A percentile compares a stretch with the other conserved stretches of the same genome.
Conservation (phyloP, 1,140 invertebrate species). For the Anoplophora glabripennis region DNA sequence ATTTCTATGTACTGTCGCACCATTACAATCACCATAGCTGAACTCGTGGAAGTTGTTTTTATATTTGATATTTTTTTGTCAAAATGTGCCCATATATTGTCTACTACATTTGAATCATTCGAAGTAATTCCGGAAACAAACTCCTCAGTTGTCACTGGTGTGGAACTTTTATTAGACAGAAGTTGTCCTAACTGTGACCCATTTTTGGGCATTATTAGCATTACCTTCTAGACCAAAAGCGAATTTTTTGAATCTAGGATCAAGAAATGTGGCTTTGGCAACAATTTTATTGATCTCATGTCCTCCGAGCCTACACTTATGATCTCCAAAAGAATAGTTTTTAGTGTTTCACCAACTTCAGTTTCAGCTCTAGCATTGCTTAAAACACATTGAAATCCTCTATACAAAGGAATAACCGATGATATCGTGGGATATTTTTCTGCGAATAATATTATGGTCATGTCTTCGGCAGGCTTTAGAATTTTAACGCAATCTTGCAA, state of each 20-base stretch:
- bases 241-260: constrained; percentile 41
- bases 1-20: constrained; percentile 26
- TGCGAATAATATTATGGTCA: constrained; percentile 21
- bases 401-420: constrained; percentile 33
- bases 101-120: no score
- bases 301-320: constrained; percentile 28
- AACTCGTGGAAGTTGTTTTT: constrained; percentile 7
- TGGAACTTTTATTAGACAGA: no score
- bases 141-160: no score
- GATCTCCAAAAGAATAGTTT: constrained; percentile 18
- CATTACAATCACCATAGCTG: constrained; percentile 3
- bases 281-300: constrained; percentile 32
- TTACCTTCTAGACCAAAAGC: constrained; percentile 36
- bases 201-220: constrained; percentile 34
- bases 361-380: constrained; percentile 14
- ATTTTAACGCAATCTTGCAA: no score
- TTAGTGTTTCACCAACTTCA: constrained; percentile 1
- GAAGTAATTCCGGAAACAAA: no score
- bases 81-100: constrained; percentile 23
- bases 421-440: constrained; percentile 37
- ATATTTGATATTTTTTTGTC: constrained; percentile 14
- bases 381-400: constrained; percentile 32
- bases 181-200: no score
- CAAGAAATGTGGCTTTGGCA: constrained; percentile 37
- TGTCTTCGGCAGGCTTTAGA: not conserved